phyloP scores from a whole-genome alignment of 2,797 vertebrate genomes.

The Pangasius macronema region DNA sequence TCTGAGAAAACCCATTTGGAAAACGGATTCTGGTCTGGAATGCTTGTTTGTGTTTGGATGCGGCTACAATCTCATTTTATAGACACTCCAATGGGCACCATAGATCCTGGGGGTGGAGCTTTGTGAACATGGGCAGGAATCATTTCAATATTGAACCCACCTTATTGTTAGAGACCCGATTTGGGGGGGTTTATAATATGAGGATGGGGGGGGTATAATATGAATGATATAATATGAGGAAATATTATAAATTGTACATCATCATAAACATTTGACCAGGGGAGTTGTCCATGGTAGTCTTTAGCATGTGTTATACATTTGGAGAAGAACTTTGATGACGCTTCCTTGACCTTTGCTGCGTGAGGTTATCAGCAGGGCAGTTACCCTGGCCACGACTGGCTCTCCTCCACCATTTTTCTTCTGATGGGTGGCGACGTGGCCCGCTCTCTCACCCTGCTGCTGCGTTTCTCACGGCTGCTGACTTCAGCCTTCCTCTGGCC shows the following conservation, averaged over 20 bases:
- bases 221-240: neutral
- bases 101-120: neutral
- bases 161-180: neutral
- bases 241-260: neutral
- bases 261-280: neutral
- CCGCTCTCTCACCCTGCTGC: conserved; percentile 79
- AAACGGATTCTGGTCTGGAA: neutral
- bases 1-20: neutral
- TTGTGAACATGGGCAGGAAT: neutral
- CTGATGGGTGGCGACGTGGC: conserved; percentile 81
- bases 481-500: conserved; percentile 91
- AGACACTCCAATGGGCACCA: neutral
- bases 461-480: conserved; percentile 81
- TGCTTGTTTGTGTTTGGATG: neutral
- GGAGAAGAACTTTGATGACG: neutral
- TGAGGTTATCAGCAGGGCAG: conserved; percentile 76
- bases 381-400: conserved; percentile 89
- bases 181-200: neutral
- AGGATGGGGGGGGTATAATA: no score
- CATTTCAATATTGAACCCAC: neutral
- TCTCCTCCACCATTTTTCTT: conserved; percentile 88
- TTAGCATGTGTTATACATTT: neutral
- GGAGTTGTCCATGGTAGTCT: neutral
- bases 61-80: neutral
- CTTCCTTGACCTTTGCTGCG: conserved; percentile 73